Evolutionary conservation across 2,888 invertebrate genomes (phyloP).

Genomic region (Acronicta aceris): DNA sequence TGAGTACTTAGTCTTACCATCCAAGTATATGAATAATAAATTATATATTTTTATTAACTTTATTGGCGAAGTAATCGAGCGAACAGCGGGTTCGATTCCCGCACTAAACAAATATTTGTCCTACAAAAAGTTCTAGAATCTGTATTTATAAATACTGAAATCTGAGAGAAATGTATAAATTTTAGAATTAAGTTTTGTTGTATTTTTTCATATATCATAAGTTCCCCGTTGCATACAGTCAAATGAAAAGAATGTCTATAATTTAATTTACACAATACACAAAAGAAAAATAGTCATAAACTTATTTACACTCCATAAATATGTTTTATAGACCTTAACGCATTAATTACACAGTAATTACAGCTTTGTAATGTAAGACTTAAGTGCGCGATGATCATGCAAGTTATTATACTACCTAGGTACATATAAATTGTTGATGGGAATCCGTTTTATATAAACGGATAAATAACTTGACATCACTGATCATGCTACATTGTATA

Average conservation of each 20-base stretch:
- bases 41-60: no score
- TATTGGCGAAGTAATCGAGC: no score
- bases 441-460: constrained; percentile 9
- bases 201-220: no score
- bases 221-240: not conserved
- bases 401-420: constrained; percentile 5
- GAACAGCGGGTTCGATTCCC: no score
- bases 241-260: not conserved
- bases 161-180: no score
- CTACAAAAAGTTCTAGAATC: no score
- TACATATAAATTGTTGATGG: constrained; percentile 2
- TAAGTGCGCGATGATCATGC: constrained; percentile 15
- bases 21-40: no score
- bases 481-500: constrained; percentile 20
- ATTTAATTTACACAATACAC: not conserved
- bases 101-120: no score
- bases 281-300: constrained; percentile 2
- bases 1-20: no score
- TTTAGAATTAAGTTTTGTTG: no score
- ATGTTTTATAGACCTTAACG: constrained; percentile 6
- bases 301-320: constrained; percentile 15
- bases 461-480: constrained; percentile 30
- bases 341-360: constrained; percentile 21
- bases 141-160: no score
- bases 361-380: constrained; percentile 1